phyloP scores from a whole-genome alignment of 2,113 vertebrate species.

The Entomyzon cyanotis region DNA sequence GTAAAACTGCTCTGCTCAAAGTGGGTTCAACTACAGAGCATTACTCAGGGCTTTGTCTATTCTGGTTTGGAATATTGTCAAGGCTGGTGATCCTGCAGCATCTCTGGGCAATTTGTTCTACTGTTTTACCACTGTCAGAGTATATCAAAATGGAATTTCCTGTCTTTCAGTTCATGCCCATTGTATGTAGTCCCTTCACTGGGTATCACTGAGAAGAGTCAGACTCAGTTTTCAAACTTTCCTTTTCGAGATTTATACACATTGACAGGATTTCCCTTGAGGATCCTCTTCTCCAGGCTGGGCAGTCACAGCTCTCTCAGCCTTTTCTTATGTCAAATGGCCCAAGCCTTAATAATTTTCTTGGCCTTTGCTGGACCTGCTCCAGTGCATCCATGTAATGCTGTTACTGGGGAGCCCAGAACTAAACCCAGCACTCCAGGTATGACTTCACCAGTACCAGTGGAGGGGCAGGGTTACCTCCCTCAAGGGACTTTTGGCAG shows the following conservation, averaged over 20 bases:
- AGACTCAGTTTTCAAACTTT: neutral
- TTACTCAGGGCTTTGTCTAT: neutral
- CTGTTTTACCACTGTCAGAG: neutral
- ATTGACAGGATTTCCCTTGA: neutral
- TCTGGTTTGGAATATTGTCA: neutral
- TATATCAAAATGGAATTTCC: neutral
- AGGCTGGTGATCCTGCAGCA: neutral
- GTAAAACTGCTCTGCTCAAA: neutral
- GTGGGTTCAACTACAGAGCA: neutral
- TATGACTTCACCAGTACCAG: neutral
- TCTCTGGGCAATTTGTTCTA: neutral
- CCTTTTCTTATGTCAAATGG: neutral
- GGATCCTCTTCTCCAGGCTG: neutral
- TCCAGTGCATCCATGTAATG: neutral
- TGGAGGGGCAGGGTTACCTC: neutral
- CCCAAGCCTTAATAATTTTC: neutral
- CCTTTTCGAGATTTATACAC: neutral
- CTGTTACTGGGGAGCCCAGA: neutral
- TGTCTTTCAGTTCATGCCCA: neutral
- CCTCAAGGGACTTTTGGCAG: neutral
- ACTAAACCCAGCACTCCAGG: neutral
- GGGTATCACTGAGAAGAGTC: neutral
- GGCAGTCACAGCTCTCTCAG: neutral
- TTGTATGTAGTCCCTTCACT: neutral
- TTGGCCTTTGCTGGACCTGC: neutral